Evolutionary conservation across 2,797 vertebrate species (phyloP), one percentile per base, ranked within the genome.

Genomic region (Telmatherina bonti): DNA sequence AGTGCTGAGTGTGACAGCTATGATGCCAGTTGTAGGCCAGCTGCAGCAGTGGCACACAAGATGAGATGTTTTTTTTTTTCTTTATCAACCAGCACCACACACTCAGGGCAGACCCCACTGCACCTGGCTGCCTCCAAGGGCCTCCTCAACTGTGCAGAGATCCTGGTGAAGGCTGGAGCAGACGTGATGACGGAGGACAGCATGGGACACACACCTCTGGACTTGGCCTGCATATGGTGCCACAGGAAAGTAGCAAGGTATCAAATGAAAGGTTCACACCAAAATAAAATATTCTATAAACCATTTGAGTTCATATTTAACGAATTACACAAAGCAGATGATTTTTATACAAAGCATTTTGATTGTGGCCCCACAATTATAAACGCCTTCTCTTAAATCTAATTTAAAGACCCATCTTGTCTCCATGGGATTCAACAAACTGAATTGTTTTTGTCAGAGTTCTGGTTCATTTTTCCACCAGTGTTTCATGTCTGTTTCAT

Each of bases 71-170:
- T 6, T 1, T 52, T 33, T 16, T 51, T 30, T n/a, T 47, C 12
- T 36, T 59, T 45, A 20, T 38, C 1, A 20, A 60, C 5, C 78
- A 94, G 93, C 0, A 58, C 76, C 65, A 88, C 91, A 64, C 62
- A 83, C 47, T 62, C 74, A 5, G 92, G 88, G 16, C 29, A 80
- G 70, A 93, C 91, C 0, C 88, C 91, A 0, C 81, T 95, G 70
- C 94, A 95, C 81, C 41, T 88, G 81, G 93, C 93, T 0, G 88
- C 88, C 31, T 74, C 90, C 8, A 79, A 87, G 59, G 94, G 92
- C 22, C 74, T 93, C 53, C 62, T 81, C 61, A 81, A 90, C n/a
- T 93, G 91, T 53, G 36, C 63, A 0, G 41, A 89, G 81, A 70
- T 67, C 5, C 88, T 94, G 0, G 72, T 93, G 53, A 60, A 79